A percentile compares a stretch with the other conserved stretches of the same genome.
Evolutionary conservation across 92 coral and sea anemone genomes (phyloP).

Genomic region (Parazoanthus atlanticus): DNA sequence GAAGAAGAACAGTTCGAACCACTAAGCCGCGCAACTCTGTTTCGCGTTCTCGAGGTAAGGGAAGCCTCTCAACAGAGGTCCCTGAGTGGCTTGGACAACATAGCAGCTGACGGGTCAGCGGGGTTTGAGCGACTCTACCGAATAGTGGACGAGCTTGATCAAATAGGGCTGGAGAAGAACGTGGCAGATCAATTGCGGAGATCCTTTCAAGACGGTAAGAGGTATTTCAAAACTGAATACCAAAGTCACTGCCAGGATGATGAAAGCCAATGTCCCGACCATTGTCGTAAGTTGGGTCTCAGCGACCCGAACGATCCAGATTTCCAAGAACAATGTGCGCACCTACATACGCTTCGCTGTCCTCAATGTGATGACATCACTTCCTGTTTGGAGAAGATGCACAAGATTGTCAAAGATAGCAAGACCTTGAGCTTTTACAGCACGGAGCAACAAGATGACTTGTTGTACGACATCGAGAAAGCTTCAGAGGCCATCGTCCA

Average conservation of each 20-base stretch:
- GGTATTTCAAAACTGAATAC: slow-evolving; percentile 53
- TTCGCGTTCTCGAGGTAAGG: slow-evolving; percentile 58
- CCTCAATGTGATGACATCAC: slow-evolving; percentile 67
- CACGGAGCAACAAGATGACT: slow-evolving; percentile 73
- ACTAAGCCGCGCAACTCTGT: slow-evolving; percentile 65
- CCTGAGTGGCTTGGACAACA: slow-evolving; percentile 67
- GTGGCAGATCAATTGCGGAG: slow-evolving; percentile 39
- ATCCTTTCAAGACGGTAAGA: slow-evolving; percentile 34
- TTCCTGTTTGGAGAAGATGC: slow-evolving; percentile 56
- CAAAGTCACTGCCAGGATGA: slow-evolving; percentile 52
- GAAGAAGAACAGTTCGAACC: slow-evolving; percentile 62
- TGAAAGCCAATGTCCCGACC: slow-evolving; percentile 65
- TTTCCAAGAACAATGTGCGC: slow-evolving; percentile 38
- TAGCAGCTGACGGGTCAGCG: slow-evolving; percentile 59
- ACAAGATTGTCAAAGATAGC: slow-evolving; percentile 50
- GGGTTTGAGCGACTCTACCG: slow-evolving; percentile 47
- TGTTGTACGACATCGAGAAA: slow-evolving; percentile 70
- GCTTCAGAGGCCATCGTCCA: slow-evolving; percentile 53
- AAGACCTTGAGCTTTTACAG: slow-evolving; percentile 62
- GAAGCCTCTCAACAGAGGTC: slow-evolving; percentile 64
- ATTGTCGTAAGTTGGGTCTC: slow-evolving; percentile 47
- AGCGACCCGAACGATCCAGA: slow-evolving; percentile 50
- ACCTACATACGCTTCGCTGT: slow-evolving; percentile 42
- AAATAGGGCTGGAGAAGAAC: slow-evolving; percentile 48
- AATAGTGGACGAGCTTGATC: slow-evolving; percentile 56